phyloP scores from a whole-genome alignment of 1,140 invertebrate species.

The Homalodisca vitripennis region DNA sequence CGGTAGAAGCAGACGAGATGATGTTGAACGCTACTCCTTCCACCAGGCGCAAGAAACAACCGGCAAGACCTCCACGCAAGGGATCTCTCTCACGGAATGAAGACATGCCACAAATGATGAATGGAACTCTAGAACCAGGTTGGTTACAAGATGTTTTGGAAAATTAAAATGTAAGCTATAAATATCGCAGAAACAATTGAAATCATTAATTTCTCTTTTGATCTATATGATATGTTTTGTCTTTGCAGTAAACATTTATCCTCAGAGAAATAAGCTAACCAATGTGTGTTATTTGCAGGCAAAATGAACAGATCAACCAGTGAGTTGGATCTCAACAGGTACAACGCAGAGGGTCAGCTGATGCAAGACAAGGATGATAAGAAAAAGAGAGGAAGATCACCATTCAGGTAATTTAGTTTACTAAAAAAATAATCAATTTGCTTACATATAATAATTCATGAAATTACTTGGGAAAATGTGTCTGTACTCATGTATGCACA shows the following conservation, averaged over 20 bases:
- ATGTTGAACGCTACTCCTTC: conserved; percentile 46
- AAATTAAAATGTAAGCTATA: too few relatives aligned
- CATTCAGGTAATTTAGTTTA: conserved; percentile 89
- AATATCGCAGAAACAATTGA: too few relatives aligned
- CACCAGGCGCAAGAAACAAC: conserved; percentile 51
- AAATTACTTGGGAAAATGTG: too few relatives aligned
- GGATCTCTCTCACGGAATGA: conserved; percentile 64
- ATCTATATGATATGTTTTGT: too few relatives aligned
- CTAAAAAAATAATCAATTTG: too few relatives aligned
- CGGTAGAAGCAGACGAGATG: conserved; percentile 67
- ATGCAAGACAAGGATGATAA: conserved; percentile 62
- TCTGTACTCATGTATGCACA: too few relatives aligned
- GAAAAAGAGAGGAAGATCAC: conserved; percentile 83
- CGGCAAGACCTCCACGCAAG: conserved; percentile 70
- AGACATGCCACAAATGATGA: conserved; percentile 40
- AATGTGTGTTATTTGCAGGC: conserved; percentile 39
- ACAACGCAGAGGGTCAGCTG: conserved; percentile 47
- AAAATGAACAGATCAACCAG: conserved; percentile 70
- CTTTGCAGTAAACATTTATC: too few relatives aligned
- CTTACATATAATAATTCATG: too few relatives aligned
- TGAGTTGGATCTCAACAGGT: conserved; percentile 68
- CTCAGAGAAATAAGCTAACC: neutral
- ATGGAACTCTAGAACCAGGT: conserved; percentile 27
- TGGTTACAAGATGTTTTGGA: too few relatives aligned
- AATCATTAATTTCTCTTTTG: too few relatives aligned